Conservation (phyloP, 2,797 vertebrate species). For the Hypotaenidia okinawae region DNA sequence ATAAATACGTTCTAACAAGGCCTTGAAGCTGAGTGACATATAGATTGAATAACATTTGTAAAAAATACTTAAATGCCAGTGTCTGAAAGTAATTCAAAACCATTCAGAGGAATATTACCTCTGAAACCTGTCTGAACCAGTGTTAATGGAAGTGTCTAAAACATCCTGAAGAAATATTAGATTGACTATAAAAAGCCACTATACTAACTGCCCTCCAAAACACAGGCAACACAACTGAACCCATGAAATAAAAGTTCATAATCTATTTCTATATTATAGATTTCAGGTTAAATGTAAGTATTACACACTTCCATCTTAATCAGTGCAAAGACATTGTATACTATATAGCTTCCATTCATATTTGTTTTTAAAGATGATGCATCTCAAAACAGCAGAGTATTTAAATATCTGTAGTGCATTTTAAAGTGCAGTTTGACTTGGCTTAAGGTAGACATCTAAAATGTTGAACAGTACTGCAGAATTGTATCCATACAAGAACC, state of each 20-base stretch:
- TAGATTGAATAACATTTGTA: background rate
- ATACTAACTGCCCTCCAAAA: background rate
- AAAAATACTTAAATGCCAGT: background rate
- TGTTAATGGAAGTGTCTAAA: background rate
- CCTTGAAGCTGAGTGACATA: background rate
- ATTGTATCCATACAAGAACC: background rate
- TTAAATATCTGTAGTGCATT: background rate
- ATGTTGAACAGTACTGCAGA: background rate
- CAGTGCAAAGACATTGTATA: background rate
- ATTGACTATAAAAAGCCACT: background rate
- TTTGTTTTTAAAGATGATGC: background rate
- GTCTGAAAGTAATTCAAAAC: background rate
- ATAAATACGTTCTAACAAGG: background rate
- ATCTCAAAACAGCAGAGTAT: background rate
- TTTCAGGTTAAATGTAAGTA: background rate
- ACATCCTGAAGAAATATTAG: background rate
- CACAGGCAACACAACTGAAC: background rate
- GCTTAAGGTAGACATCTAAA: background rate
- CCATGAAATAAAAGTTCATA: background rate
- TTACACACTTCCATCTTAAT: background rate
- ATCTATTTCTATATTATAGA: background rate
- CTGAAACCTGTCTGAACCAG: background rate
- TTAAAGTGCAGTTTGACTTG: background rate
- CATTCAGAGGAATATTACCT: background rate
- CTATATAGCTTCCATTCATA: background rate